Evolutionary conservation across 2,888 invertebrate genomes (phyloP).

Genomic region (Ashinkailepas kermadecensis): DNA sequence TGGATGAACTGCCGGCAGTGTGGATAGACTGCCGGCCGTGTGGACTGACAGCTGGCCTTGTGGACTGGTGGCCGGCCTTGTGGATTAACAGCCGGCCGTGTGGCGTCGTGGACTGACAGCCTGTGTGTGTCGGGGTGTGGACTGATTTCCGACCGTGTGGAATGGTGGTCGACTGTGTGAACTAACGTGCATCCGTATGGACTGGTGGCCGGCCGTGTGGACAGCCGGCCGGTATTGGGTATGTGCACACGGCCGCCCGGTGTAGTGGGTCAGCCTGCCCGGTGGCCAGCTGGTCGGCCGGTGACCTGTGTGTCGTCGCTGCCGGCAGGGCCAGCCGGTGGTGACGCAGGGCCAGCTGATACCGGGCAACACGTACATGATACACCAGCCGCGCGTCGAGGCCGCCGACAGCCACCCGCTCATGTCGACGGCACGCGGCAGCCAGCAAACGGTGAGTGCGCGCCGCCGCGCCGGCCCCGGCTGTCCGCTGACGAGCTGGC

Average conservation of each 20-base stretch:
- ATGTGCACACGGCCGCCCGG: no score
- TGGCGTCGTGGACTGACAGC: no score
- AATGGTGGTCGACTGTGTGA: no score
- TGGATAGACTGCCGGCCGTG: no score
- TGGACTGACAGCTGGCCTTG: no score
- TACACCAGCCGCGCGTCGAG: constrained; percentile 16
- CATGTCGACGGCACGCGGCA: constrained; percentile 1
- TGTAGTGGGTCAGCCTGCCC: neutral
- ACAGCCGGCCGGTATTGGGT: neutral
- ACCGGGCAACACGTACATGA: constrained; percentile 20
- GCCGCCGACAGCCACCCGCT: neutral
- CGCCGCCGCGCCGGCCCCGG: neutral
- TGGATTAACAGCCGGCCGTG: no score
- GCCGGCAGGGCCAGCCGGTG: constrained; percentile 15
- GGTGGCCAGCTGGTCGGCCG: neutral
- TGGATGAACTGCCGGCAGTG: no score
- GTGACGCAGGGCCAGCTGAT: constrained; percentile 20
- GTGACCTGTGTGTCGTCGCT: no score
- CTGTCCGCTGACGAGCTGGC: no score
- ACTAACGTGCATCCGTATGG: no score
- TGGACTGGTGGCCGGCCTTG: no score
- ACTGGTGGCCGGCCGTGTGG: neutral
- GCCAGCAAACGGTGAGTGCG: constrained; percentile 16
- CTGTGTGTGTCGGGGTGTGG: no score
- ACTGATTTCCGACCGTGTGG: neutral